These are phyloP conservation scores for Leptinotarsa haldemani DNA, from an alignment of 2,888 invertebrate species.

Conservation along the genomic window DNA sequence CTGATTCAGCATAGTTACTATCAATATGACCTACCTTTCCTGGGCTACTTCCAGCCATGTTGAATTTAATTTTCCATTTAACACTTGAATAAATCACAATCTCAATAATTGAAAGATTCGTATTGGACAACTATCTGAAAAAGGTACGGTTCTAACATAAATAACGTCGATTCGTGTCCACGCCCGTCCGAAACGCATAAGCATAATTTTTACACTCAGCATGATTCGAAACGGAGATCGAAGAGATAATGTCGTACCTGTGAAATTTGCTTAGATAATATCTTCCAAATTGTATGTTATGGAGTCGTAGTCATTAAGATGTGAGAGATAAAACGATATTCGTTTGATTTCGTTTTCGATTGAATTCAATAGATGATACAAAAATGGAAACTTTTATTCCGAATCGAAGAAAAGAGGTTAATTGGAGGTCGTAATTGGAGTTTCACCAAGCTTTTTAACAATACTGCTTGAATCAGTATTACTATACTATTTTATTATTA, in stretches of 20 bases:
- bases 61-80: too few relatives aligned
- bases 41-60: too few relatives aligned
- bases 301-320: constrained; percentile 38
- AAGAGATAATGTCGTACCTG: constrained; percentile 32
- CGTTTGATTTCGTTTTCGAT: not conserved
- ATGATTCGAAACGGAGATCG: constrained; percentile 37
- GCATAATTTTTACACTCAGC: constrained; percentile 31
- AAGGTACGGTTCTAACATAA: constrained; percentile 22
- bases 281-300: constrained; percentile 39
- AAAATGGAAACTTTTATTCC: not conserved
- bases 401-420: not conserved
- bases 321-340: constrained; percentile 32
- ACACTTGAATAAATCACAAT: too few relatives aligned
- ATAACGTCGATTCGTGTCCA: constrained; percentile 33
- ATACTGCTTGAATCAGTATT: too few relatives aligned
- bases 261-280: constrained; percentile 41
- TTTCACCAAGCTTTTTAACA: not conserved
- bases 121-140: not conserved
- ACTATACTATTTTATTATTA: too few relatives aligned
- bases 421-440: not conserved
- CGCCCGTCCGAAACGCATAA: constrained; percentile 32
- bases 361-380: constrained; percentile 1
- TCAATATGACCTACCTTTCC: too few relatives aligned
- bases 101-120: not conserved
- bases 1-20: too few relatives aligned